Base-by-base conservation (phyloP, 2,797 vertebrate species). In the Sebastes oblongus region DNA sequence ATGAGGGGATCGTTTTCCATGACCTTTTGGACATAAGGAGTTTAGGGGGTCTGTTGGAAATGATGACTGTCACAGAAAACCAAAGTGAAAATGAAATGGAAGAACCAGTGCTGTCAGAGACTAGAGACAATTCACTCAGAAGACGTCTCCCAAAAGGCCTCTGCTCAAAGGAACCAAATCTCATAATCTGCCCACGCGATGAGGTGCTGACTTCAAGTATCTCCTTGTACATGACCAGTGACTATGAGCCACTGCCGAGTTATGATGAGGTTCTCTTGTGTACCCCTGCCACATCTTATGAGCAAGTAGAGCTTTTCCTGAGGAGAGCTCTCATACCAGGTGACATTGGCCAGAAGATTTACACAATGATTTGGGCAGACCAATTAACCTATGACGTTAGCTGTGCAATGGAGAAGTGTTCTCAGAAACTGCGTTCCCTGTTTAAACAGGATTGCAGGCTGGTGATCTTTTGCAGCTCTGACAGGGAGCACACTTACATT, bases 221-320 rank as follows among this genome's bases (percentile, higher is more conserved):
- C 88, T 96, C 96, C 61, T 27, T 97, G 77, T 98, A 98, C 93
- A 96, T 97, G 96, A 92, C 87, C 80, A 95, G 86, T 82, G 88
- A 91, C 0, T 0, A 50, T 0, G 93, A 97, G 79, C 94, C 94
- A 14, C 90, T 98, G 0, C 98, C 98, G 36, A 94, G 93, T 24
- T 98, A 94, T 0, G 97, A 98, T 0, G 98, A 98, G 87, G 97
- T 98, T 18, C 94, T 98, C 1, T 93, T 98, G 56, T 98, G 98
- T 82, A 89, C 91, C 3, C 87, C 96, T 4, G 90, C 83, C 27
- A 98, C 97, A 68, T 91, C 92, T 0, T 91, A 89, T 0, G 98
- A 98, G 86, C 95, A 98, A 83, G 97, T 96, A 66, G 97, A 92
- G 18, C 94, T 98, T 58, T 97, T 98, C 66, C 89, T 98, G 50